Evolutionary conservation across 1,140 invertebrate genomes (phyloP).

Genomic region (Apis dorsata): DNA sequence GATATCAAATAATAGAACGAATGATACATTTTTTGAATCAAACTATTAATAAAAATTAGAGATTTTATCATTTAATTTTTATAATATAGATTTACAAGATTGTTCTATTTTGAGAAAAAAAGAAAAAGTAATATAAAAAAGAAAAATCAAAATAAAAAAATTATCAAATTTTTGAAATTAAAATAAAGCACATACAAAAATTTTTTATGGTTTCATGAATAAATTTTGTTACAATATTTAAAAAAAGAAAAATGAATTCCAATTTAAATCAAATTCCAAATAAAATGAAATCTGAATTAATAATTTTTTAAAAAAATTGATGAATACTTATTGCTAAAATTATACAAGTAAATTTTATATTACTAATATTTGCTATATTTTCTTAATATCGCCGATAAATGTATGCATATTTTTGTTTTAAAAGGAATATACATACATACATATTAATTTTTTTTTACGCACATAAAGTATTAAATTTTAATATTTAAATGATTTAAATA

Average conservation of each 20-base stretch:
- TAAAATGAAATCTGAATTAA: neutral
- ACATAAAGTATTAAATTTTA: neutral
- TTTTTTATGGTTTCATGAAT: neutral
- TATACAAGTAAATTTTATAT: neutral
- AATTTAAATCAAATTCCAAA: neutral
- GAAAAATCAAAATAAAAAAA: neutral
- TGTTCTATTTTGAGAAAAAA: neutral
- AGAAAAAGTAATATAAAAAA: neutral
- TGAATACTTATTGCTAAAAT: neutral
- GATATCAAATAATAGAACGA: constrained; percentile 52
- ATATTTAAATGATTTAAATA: neutral
- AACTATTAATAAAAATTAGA: constrained; percentile 40
- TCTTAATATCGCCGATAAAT: neutral
- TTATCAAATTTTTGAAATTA: neutral
- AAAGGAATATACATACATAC: too few relatives aligned
- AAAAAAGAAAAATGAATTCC: neutral
- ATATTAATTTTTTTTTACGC: neutral
- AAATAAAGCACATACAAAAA: neutral
- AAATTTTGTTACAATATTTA: neutral
- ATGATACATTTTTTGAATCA: constrained; percentile 51
- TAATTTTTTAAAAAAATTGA: neutral
- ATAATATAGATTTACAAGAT: neutral
- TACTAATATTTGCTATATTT: neutral
- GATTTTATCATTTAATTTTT: constrained; percentile 10
- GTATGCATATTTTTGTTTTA: neutral